Base-by-base conservation (phyloP, 2,113 vertebrate genomes). In the Eidolon helvum region DNA sequence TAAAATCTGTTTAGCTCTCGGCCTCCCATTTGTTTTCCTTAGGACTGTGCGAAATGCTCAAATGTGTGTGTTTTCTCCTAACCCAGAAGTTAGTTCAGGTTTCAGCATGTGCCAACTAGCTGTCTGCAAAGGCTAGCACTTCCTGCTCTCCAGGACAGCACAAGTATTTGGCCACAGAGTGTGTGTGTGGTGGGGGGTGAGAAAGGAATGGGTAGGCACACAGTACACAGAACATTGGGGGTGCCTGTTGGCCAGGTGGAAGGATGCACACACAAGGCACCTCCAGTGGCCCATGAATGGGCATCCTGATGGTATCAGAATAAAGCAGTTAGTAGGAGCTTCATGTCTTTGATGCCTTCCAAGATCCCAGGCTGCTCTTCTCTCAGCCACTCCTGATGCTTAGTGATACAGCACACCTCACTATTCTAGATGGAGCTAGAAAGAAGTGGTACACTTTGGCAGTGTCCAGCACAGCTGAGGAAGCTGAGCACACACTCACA, bases 51-150 rank as follows among this genome's bases (percentile, higher is more conserved):
- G 38, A 11, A 68, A 24, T 59, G 9, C 43, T 90, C 33, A 33
- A 19, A 28, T 7, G 40, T 55, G n/a, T 66, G 7, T 68, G 16
- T 59, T 65, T 68, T 45, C 38, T 66, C 30, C 33, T 26, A 45
- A 14, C 33, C 38, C 11, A 5, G 15, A 11, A n/a, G 48, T 61
- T 4, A 5, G 79, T 33, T 10, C 1, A 5, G 0, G 4, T 55
- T 28, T 59, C 79, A 68, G 15, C 4, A 8, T 18, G 24, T 18
- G 12, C 11, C 48, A 33, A 38, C 10, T 10, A 15, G 28, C 15
- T n/a, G 2, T 59, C 26, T 38, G 61, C 21, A 78, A 75, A 68
- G 5, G 10, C 15, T 83, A 9, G 0, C 16, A 33, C 30, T 33
- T 57, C 15, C 24, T 66, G 4, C 38, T 59, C 12, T 45, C 38